Evolutionary conservation across 1,140 invertebrate genomes (phyloP).

Genomic region (Hyposmocoma kahamanoa): DNA sequence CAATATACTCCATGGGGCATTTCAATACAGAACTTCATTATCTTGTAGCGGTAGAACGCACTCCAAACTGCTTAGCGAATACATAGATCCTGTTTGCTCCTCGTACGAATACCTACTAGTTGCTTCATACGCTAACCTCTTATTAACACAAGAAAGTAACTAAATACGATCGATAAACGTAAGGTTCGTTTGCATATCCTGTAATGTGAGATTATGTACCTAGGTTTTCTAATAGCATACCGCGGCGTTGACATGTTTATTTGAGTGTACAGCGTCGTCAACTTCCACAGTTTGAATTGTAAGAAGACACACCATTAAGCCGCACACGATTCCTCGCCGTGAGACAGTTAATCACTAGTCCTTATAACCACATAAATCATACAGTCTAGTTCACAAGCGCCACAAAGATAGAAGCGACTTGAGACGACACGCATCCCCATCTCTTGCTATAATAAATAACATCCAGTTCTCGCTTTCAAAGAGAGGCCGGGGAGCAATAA

Average conservation of each 20-base stretch:
- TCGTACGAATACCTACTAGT: conserved; percentile 7
- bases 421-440: conserved; percentile 55
- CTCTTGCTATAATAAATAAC: conserved; percentile 63
- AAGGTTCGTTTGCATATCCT: background rate
- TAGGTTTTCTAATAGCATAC: background rate
- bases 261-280: background rate
- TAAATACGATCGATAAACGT: background rate
- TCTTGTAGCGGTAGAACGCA: conserved; percentile 19
- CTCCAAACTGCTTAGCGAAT: conserved; percentile 23
- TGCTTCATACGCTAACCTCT: background rate
- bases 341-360: conserved; percentile 56
- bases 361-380: conserved; percentile 67
- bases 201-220: background rate
- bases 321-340: conserved; percentile 19
- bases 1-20: conserved; percentile 29
- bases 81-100: conserved; percentile 14
- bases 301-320: conserved; percentile 4
- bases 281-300: background rate
- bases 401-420: conserved; percentile 65
- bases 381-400: conserved; percentile 56
- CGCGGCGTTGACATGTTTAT: background rate
- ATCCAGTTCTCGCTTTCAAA: conserved; percentile 65
- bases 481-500: conserved; percentile 67
- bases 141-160: background rate
- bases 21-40: conserved; percentile 36